phyloP scores from a whole-genome alignment of 1,140 invertebrate species.

The Ceratosolen solmsi region DNA sequence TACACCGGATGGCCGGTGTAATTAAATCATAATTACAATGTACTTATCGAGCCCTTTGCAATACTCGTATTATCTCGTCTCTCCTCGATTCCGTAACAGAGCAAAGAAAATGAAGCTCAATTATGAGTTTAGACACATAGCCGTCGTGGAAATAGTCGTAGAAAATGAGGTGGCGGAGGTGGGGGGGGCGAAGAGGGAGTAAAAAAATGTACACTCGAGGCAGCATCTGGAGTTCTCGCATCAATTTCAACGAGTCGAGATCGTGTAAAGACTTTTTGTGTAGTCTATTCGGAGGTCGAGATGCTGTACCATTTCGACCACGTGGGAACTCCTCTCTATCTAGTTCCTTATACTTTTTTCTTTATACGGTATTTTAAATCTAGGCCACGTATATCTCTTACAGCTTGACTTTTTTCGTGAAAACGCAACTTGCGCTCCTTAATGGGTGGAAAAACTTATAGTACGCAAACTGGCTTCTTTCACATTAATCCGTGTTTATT shows the following conservation, averaged over 20 bases:
- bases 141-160: too few relatives aligned
- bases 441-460: neutral
- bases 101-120: neutral
- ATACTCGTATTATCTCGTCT: too few relatives aligned
- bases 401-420: neutral
- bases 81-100: neutral
- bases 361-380: neutral
- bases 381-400: neutral
- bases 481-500: too few relatives aligned
- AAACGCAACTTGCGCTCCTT: too few relatives aligned
- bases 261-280: neutral
- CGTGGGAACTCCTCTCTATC: conserved; percentile 2
- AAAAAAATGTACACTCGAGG: neutral
- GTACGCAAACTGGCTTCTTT: too few relatives aligned
- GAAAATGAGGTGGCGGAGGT: neutral
- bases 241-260: neutral
- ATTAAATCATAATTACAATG: too few relatives aligned
- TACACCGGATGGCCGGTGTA: too few relatives aligned
- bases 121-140: neutral
- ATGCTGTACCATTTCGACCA: neutral
- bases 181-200: too few relatives aligned
- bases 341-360: neutral
- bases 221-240: neutral
- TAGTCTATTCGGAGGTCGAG: neutral
- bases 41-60: too few relatives aligned